phyloP scores from a whole-genome alignment of 2,113 vertebrate species.

The Egretta garzetta region DNA sequence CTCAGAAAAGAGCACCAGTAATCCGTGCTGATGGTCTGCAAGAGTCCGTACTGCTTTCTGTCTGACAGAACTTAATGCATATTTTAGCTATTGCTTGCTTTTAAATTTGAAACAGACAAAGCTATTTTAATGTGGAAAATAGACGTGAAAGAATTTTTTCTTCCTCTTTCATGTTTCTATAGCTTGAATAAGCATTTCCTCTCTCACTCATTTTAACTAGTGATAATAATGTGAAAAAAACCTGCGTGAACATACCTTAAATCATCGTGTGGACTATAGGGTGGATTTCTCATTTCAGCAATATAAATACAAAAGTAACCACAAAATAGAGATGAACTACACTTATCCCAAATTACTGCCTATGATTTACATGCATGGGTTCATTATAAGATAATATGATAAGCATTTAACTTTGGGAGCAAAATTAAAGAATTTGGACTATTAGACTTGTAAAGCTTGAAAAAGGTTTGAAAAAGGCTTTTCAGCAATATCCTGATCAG shows the following conservation, averaged over 20 bases:
- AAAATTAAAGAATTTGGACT: neutral
- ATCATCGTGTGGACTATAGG: neutral
- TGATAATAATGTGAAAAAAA: neutral
- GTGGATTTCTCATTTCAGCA: neutral
- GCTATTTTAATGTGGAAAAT: conserved; percentile 40
- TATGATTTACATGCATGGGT: neutral
- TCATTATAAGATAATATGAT: neutral
- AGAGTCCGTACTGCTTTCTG: neutral
- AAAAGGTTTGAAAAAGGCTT: neutral
- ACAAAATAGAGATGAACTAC: neutral
- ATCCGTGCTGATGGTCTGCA: neutral
- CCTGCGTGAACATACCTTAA: neutral
- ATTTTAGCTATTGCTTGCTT: neutral
- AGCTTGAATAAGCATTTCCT: conserved; percentile 10
- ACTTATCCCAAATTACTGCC: neutral
- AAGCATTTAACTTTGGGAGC: neutral
- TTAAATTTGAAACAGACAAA: conserved; percentile 12
- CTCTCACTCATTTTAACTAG: neutral
- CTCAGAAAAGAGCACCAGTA: neutral
- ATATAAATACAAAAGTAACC: neutral
- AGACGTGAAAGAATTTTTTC: neutral
- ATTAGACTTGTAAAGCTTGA: neutral
- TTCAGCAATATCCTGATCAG: neutral
- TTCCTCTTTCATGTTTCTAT: neutral
- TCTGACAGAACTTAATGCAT: neutral